Conservation (phyloP, 2,113 vertebrate species). For the Callocephalon fimbriatum region DNA sequence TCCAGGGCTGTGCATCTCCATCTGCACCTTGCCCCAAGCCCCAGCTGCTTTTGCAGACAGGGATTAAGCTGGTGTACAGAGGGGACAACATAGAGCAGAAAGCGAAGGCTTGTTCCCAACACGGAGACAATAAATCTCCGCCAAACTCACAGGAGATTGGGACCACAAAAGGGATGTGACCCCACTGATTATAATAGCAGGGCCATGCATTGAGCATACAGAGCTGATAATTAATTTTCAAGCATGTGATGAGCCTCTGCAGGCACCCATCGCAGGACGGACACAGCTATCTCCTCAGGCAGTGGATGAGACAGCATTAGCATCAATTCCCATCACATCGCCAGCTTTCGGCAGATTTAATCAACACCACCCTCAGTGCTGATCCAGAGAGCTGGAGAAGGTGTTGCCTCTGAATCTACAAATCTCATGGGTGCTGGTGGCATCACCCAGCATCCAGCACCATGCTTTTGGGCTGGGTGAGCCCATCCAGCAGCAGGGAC, state of each 20-base stretch:
- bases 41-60: not conserved
- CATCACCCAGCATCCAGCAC: not conserved
- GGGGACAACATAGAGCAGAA: not conserved
- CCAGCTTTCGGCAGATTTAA: not conserved
- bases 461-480: accelerated
- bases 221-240: constrained; percentile 69
- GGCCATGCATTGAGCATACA: not conserved
- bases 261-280: not conserved
- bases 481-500: accelerated
- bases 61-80: not conserved
- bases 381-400: not conserved
- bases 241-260: not conserved
- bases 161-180: constrained; percentile 23
- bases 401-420: not conserved
- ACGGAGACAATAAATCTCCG: constrained; percentile 39
- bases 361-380: not conserved
- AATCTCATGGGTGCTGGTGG: not conserved
- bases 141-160: not conserved
- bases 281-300: not conserved
- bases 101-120: not conserved
- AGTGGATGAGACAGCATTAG: not conserved
- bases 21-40: not conserved
- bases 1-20: not conserved
- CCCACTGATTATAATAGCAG: constrained; percentile 52
- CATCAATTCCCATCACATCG: constrained; percentile 24